A percentile compares a stretch with the other conserved stretches of the same genome.
These are phyloP conservation scores for Corynorhinus townsendii DNA, from an alignment of 2,113 vertebrate genomes.

Conservation along the genomic window DNA sequence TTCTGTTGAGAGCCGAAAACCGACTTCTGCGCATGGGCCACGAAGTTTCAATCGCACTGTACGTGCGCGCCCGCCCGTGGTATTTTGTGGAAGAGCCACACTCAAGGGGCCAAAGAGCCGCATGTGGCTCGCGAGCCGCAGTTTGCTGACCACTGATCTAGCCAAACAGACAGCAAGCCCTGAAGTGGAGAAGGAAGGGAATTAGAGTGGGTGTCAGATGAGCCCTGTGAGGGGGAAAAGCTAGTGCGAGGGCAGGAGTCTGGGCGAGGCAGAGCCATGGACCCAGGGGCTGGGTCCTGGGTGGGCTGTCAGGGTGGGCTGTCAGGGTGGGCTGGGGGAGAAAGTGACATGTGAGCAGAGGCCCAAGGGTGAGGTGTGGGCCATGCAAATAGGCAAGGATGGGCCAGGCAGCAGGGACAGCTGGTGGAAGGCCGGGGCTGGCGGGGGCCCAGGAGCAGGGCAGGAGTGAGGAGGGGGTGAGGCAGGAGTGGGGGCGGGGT, in stretches of 20 bases:
- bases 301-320: neutral
- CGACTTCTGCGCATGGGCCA: too few relatives aligned
- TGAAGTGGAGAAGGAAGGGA: accelerated
- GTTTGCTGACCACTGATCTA: neutral
- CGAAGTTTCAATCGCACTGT: too few relatives aligned
- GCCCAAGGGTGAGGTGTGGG: neutral
- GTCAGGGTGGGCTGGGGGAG: neutral
- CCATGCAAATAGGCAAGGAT: accelerated
- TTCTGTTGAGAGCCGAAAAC: too few relatives aligned
- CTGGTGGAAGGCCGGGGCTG: accelerated
- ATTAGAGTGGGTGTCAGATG: accelerated
- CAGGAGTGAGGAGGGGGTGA: too few relatives aligned
- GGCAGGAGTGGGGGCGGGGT: neutral
- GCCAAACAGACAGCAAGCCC: accelerated
- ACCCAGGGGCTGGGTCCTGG: accelerated
- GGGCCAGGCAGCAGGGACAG: neutral
- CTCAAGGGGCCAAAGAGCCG: too few relatives aligned
- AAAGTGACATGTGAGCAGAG: neutral
- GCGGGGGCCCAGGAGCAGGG: accelerated
- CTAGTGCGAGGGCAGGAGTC: neutral
- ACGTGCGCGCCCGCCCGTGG: too few relatives aligned
- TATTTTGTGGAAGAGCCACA: too few relatives aligned
- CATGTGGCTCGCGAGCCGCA: too few relatives aligned
- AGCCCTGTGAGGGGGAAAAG: neutral
- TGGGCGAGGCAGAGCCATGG: too few relatives aligned